phyloP scores from a whole-genome alignment of 1,140 invertebrate genomes.

The Drosophila arawakana region DNA sequence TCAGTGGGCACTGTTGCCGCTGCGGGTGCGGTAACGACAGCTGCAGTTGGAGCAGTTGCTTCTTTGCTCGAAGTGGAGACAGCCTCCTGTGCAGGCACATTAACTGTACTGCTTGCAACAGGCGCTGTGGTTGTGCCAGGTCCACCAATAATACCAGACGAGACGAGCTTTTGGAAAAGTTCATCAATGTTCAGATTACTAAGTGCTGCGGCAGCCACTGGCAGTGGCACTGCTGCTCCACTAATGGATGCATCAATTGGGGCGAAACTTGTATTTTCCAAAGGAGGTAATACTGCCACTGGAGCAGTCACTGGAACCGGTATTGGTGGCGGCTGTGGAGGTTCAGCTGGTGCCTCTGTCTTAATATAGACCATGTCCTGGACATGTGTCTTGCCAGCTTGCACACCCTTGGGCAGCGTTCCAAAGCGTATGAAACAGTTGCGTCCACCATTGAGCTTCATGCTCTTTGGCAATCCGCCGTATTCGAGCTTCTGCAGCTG shows the following conservation, averaged over 20 bases:
- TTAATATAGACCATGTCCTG: constrained; percentile 87
- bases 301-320: constrained; percentile 37
- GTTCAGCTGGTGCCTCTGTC: constrained; percentile 79
- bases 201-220: constrained; percentile 57
- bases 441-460: constrained; percentile 91
- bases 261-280: constrained; percentile 3
- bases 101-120: constrained; percentile 1
- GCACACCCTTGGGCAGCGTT: constrained; percentile 90
- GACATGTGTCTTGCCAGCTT: constrained; percentile 89
- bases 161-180: constrained; percentile 92
- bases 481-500: constrained; percentile 93
- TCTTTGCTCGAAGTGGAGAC: constrained; percentile 18
- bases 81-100: constrained; percentile 25
- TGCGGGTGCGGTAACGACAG: constrained; percentile 47
- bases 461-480: constrained; percentile 95
- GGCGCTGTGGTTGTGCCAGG: constrained; percentile 31
- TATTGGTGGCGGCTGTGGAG: constrained; percentile 63
- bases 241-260: not conserved
- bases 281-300: not conserved
- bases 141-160: constrained; percentile 91
- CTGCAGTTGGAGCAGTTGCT: constrained; percentile 7
- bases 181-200: constrained; percentile 90
- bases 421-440: constrained; percentile 94
- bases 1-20: constrained; percentile 42
- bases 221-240: constrained; percentile 31